Base-by-base conservation (phyloP, 2,113 vertebrate genomes). In the Aptenodytes patagonicus region DNA sequence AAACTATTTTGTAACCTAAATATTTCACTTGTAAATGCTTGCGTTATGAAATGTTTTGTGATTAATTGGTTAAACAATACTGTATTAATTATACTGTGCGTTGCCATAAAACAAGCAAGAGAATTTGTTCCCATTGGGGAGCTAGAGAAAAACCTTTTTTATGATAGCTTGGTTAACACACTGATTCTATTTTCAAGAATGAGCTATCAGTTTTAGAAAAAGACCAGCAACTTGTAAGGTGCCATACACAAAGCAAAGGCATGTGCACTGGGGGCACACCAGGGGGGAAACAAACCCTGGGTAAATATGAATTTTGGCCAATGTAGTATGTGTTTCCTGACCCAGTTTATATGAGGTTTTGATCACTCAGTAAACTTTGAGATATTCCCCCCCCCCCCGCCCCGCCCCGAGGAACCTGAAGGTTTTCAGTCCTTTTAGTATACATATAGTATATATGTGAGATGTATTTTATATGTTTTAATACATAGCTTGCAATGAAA, bases 221-320 rank as follows among this genome's bases (percentile, higher is more conserved):
- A 83, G 11, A 3, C 10, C 22, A 84, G 34, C 16, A 64, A 57
- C 3, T 65, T 51, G 29, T 8, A 83, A 54, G 13, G 7, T 65
- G 7, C 7, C 14, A 34, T 34, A n/a, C 26, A 14, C 13, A 62
- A 44, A 38, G 4, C 13, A 79, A 73, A 66, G 24, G 5, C 12
- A 26, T 25, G 20, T 51, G 6, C 18, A 28, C 34, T 10, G 6
- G 52, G 2, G 31, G 8, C 2, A 4, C 9, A 10, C 16, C 1
- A 4, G 3, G 4, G 4, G 17, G 7, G 22, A 62, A 38, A 68
- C 5, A 72, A 68, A 46, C 5, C 3, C 42, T 60, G 12, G n/a
- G 19, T 55, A 83, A 49, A 92, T 22, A 47, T 3, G 1, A 34
- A 21, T 60, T 69, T 87, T 87, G 10, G 18, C 22, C 11, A 20